Base-by-base conservation (phyloP, 2,797 vertebrate species). In the Pipistrellus kuhlii region DNA sequence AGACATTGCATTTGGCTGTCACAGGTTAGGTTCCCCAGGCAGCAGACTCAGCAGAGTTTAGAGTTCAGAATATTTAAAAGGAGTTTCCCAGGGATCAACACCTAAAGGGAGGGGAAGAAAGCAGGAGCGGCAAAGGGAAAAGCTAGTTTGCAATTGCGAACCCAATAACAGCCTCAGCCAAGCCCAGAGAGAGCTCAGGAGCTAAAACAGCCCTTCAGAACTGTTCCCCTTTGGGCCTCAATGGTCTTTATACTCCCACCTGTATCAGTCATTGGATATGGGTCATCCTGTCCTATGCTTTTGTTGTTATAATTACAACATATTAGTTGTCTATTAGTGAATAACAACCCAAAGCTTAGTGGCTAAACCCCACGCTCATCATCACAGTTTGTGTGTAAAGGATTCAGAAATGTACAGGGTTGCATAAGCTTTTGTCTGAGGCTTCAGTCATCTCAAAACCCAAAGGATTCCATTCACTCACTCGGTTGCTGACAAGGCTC, bases 291-390 rank as follows among this genome's bases (percentile, higher is more conserved):
- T 0, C 66, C 35, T 20, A 27, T 73, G 20, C 20, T 80, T 91
- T 82, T 53, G 32, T 44, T 55, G 69, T 53, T 71, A 68, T 25
- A 86, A 89, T 41, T 41, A 71, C 5, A 71, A 55, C 9, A 7
- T 81, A 41, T 51, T 68, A 25, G 41, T 85, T 80, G 59, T 30
- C 72, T 72, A 57, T 57, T 89, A 59, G 30, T 90, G 38, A 7
- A 27, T 53, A 93, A 93, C 25, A 80, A 66, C 20, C 8, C 27
- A 21, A 76, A 82, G 69, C 9, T 62, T 41, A 30, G 30, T 30
- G 55, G 25, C 77, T 87, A 27, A 87, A 90, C 57, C 46, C 77
- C 89, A 77, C 30, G 77, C 25, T 69, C 64, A 88, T 57, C 25
- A 68, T 32, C 69, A 48, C 18, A 14, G 32, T 90, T 77, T 68